These are phyloP conservation scores for Bergia puertoricense DNA, from an alignment of 92 coral and sea anemone genomes.

Conservation along the genomic window DNA sequence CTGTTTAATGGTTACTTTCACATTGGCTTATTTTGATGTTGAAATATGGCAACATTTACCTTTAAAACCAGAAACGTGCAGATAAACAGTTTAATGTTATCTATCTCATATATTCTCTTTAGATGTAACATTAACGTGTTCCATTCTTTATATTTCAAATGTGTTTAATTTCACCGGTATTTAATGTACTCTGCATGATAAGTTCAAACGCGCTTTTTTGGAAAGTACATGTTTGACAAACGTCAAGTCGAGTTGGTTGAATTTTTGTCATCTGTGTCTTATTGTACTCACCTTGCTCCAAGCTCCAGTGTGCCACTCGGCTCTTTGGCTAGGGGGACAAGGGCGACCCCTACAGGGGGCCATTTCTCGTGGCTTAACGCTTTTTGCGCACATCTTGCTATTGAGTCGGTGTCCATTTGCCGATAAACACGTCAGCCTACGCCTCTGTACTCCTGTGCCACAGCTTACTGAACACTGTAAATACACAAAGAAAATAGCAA, in stretches of 20 bases:
- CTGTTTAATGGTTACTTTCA: not conserved
- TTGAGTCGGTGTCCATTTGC: slow-evolving; percentile 55
- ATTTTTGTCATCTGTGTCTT: no score
- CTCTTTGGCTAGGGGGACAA: slow-evolving; percentile 5
- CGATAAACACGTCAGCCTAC: slow-evolving; percentile 64
- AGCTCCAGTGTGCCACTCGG: slow-evolving; percentile 56
- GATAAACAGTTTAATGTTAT: no score
- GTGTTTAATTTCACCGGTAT: not conserved
- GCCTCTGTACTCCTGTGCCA: slow-evolving; percentile 64
- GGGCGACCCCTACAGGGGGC: slow-evolving; percentile 58
- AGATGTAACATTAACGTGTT: not conserved
- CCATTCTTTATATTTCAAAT: not conserved
- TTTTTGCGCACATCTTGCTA: slow-evolving; percentile 58
- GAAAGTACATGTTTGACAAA: not conserved
- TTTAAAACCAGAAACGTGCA: no score
- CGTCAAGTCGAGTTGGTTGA: not conserved
- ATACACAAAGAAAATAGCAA: not conserved
- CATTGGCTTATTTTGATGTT: not conserved
- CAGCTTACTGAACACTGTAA: slow-evolving; percentile 79
- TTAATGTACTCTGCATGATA: not conserved
- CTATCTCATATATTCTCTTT: not conserved
- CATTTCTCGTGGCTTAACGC: slow-evolving; percentile 59
- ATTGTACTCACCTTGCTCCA: slow-evolving; percentile 69
- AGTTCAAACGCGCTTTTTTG: not conserved
- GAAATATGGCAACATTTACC: not conserved